Evolutionary conservation across 2,113 vertebrate genomes (phyloP), one percentile per base, ranked within the genome.

Genomic region (Prinia subflava): DNA sequence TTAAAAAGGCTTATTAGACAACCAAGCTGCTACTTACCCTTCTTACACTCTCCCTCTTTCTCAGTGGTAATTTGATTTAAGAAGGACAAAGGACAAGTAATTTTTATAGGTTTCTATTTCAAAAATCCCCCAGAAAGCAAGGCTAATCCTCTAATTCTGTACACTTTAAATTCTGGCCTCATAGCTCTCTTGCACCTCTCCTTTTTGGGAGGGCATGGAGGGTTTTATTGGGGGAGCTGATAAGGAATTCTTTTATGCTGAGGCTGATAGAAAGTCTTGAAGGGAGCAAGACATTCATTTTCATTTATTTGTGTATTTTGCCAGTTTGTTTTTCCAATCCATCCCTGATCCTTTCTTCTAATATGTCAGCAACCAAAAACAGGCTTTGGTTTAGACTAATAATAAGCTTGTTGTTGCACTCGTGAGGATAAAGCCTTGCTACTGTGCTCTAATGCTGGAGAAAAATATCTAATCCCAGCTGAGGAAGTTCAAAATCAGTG

Each of bases 311-410:
- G 7, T 73, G 8, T n/a, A 15, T 60, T 92, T 78, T 82, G 6
- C 14, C 27, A 13, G 6, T 75, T 53, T 69, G 67, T 37, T 83
- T 74, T 56, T 63, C 27, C 24, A 42, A 27, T 46, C 42, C 25
- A n/a, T 37, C 35, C 33, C 35, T 20, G 37, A 25, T 68, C 83
- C 28, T 86, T 83, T 35, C 24, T 74, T 86, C 63, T 65, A 49
- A 59, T 2, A 12, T 4, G 23, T 50, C 84, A 63, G 14, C 56
- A 69, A 67, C 41, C 53, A 55, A 7, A 53, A 80, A 39, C 35
- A 86, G 53, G 73, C 89, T 93, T 93, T 93, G 60, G 10, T 84
- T 93, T 52, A 92, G 52, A 23, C 42, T 84, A 86, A 39, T 90
- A 90, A 85, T 52, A 91, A 83, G 64, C 68, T 83, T 65, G 37